A percentile compares a stretch with the other conserved stretches of the same genome.
Evolutionary conservation across 2,797 vertebrate genomes (phyloP).

Genomic region (Garrulus glandarius): DNA sequence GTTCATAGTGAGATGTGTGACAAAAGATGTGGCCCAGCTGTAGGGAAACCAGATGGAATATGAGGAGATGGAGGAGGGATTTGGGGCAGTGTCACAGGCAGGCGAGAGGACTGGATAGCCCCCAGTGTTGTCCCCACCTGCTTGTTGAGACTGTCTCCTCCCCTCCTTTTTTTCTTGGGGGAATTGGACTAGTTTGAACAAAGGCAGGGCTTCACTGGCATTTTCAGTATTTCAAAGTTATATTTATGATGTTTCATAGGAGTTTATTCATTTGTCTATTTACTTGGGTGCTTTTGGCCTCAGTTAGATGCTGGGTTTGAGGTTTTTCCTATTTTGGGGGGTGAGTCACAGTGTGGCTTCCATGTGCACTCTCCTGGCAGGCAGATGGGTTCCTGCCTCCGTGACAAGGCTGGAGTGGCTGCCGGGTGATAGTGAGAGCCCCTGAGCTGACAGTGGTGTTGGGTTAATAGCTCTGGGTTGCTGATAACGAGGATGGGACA

Average conservation of each 20-base stretch:
- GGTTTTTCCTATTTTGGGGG: fast-evolving
- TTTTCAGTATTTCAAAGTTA: not conserved
- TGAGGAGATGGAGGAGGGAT: not conserved
- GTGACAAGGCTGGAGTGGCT: fast-evolving
- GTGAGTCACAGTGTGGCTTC: fast-evolving
- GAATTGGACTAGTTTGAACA: not conserved
- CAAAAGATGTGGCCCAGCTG: not conserved
- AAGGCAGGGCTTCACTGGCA: fast-evolving
- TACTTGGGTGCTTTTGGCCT: not conserved
- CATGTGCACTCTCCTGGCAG: fast-evolving
- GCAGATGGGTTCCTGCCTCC: fast-evolving
- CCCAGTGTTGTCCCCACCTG: not conserved
- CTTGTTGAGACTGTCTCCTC: not conserved
- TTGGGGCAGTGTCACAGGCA: not conserved
- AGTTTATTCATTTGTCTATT: not conserved
- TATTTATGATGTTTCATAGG: fast-evolving
- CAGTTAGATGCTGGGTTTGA: not conserved
- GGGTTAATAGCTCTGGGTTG: fast-evolving
- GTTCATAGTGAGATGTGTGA: not conserved
- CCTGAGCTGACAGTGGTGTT: fast-evolving
- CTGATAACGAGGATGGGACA: fast-evolving
- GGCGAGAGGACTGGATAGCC: not conserved
- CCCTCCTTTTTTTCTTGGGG: fast-evolving
- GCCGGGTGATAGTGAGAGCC: fast-evolving
- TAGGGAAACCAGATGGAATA: fast-evolving